Evolutionary conservation across 2,797 vertebrate species (phyloP), one percentile per base, ranked within the genome.

Genomic region (Sebastes itinus): DNA sequence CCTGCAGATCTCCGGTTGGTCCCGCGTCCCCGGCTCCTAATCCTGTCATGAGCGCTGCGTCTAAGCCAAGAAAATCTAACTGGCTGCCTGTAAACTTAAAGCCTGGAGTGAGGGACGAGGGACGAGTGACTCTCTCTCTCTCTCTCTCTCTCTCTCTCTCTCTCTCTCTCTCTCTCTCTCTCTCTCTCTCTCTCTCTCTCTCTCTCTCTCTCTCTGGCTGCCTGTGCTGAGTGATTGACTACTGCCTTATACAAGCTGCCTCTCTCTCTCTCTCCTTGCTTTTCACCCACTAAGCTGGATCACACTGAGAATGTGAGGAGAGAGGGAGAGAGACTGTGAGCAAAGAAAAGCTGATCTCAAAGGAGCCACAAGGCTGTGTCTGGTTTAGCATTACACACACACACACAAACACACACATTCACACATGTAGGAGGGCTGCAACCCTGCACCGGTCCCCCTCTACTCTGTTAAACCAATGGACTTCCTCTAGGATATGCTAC

Each of bases 31-130:
- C 79, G 88, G 91, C 88, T 94, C 93, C 89, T 93, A 92, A 90
- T 94, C 93, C 94, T 94, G 94, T 93, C 94, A 95, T 94, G 92
- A 90, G 93, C 85, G 85, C 87, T 90, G 89, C 32, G 74, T 92
- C 85, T 81, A 86, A 93, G 92, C 91, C 92, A 92, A 92, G 89
- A 94, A 92, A 92, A 81, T 92, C 91, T 88, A 89, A 90, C 92
- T 88, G 92, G 81, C 88, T 90, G 84, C 83, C 85, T 87, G 64
- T 88, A 85, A 87, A 91, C 49, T 86, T 78, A 80, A 78, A 91
- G 89, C 85, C 66, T 81, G 80, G 64, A 91, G 87, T 86, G 86
- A 91, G 81, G 84, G 87, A 92, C 76, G 86, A 91, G 81, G 84
- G 87, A 92, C 76, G 66, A 83, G 78, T 28, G 33, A 89, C 83